phyloP scores from a whole-genome alignment of 2,888 invertebrate genomes.

The Slavum lentiscoides region DNA sequence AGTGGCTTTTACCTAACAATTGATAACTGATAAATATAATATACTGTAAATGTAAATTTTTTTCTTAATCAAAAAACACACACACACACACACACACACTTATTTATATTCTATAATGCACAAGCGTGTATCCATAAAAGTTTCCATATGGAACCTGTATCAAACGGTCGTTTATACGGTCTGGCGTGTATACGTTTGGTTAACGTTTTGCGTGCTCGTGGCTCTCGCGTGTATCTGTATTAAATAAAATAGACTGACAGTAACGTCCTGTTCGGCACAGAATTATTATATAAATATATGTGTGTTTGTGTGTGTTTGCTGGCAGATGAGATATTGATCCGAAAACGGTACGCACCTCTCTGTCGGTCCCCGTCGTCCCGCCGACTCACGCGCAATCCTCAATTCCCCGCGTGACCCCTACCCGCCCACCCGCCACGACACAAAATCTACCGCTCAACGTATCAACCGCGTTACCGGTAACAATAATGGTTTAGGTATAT shows the following conservation, averaged over 20 bases:
- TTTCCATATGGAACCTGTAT: constrained; percentile 10
- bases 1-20: no score
- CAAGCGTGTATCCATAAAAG: no score
- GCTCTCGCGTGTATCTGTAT: constrained; percentile 4
- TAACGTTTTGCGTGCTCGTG: constrained; percentile 30
- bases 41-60: no score
- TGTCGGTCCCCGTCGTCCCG: neutral
- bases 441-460: neutral
- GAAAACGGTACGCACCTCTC: constrained; percentile 28
- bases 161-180: constrained; percentile 29
- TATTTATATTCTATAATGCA: no score
- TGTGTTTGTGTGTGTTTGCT: neutral
- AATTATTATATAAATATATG: neutral
- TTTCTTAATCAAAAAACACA: no score
- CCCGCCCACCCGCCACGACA: neutral
- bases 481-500: no score
- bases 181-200: constrained; percentile 10
- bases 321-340: constrained; percentile 53
- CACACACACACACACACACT: no score
- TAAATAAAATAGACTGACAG: constrained; percentile 48
- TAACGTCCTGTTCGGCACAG: constrained; percentile 30
- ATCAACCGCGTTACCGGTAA: neutral
- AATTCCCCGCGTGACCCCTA: neutral
- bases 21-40: no score
- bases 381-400: constrained; percentile 6